Conservation (phyloP, 2,888 invertebrate species). For the Pollenia griseotomentosa region DNA sequence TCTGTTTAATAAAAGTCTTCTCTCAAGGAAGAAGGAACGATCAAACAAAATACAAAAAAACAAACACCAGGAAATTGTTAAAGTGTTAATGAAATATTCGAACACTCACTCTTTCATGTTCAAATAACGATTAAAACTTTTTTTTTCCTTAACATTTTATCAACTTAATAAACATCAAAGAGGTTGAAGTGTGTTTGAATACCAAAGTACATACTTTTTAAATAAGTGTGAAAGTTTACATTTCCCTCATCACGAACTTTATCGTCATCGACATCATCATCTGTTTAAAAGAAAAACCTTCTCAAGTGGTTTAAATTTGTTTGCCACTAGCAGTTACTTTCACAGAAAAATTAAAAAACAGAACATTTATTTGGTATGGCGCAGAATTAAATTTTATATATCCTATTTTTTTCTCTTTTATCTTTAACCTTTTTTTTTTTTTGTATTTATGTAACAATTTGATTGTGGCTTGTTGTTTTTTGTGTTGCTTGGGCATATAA, state of each 20-base stretch:
- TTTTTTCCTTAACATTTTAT: constrained; percentile 46
- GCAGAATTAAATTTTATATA: constrained; percentile 28
- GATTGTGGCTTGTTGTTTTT: constrained; percentile 42
- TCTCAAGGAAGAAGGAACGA: neutral
- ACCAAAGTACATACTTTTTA: constrained; percentile 4
- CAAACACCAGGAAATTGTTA: constrained; percentile 60
- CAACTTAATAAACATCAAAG: constrained; percentile 60
- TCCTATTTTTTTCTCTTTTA: neutral
- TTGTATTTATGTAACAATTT: constrained; percentile 38
- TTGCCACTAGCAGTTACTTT: constrained; percentile 11
- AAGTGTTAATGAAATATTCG: constrained; percentile 69
- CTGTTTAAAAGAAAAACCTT: neutral
- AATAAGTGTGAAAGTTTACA: constrained; percentile 57
- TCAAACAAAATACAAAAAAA: constrained; percentile 9
- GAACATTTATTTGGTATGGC: neutral
- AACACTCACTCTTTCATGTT: constrained; percentile 24
- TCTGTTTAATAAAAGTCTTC: neutral
- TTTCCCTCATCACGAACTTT: constrained; percentile 2
- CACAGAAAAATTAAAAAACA: neutral
- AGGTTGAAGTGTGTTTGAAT: constrained; percentile 37
- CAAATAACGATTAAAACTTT: constrained; percentile 59
- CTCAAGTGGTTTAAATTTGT: neutral
- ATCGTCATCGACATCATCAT: neutral
- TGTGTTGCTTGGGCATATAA: neutral
- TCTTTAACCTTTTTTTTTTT: neutral